Evolutionary conservation across 1,140 invertebrate species (phyloP).

Genomic region (Leptestheria dahalacensis): DNA sequence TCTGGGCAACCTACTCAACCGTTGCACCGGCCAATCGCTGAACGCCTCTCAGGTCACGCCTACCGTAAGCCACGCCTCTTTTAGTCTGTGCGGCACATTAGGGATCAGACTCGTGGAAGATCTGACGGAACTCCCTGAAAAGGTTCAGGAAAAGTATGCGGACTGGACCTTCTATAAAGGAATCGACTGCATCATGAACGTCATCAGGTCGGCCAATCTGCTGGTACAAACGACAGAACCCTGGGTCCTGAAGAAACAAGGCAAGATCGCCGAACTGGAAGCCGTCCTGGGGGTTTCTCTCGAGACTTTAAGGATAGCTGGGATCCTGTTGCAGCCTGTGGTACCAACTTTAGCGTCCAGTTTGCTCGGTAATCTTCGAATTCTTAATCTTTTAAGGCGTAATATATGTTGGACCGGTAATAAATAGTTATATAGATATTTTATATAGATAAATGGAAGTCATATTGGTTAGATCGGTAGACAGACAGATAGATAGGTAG

Average conservation of each 20-base stretch:
- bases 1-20: conserved; percentile 74
- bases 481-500: too few relatives aligned
- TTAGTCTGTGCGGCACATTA: conserved; percentile 31
- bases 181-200: conserved; percentile 55
- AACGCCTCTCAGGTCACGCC: conserved; percentile 67
- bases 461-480: too few relatives aligned
- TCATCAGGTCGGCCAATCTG: conserved; percentile 59
- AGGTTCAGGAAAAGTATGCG: conserved; percentile 17
- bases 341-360: conserved; percentile 51
- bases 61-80: conserved; percentile 31
- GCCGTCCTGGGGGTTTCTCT: conserved; percentile 63
- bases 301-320: conserved; percentile 62
- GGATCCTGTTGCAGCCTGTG: conserved; percentile 66
- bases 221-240: conserved; percentile 74
- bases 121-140: conserved; percentile 36
- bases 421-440: too few relatives aligned
- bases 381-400: too few relatives aligned
- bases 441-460: too few relatives aligned
- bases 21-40: conserved; percentile 55
- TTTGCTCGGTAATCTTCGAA: conserved; percentile 29
- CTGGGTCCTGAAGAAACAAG: conserved; percentile 59
- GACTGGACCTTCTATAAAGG: conserved; percentile 50
- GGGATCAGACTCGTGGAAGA: conserved; percentile 38
- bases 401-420: too few relatives aligned
- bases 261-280: conserved; percentile 39